A percentile compares a stretch with the other conserved stretches of the same genome.
Conservation (phyloP, 2,113 vertebrate genomes). For the Equus przewalskii region DNA sequence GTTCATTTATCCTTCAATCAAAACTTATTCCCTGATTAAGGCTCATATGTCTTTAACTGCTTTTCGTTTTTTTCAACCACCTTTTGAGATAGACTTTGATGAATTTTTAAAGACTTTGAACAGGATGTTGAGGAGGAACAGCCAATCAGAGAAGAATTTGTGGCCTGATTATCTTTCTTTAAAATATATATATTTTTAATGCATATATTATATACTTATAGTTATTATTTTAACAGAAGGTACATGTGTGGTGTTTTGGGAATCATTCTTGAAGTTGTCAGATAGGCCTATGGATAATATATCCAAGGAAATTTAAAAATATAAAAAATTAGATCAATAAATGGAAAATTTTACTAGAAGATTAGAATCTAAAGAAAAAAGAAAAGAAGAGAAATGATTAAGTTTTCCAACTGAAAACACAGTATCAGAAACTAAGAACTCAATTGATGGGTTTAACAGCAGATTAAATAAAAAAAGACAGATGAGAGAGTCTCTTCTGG, state of each 20-base stretch:
- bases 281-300: not conserved
- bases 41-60: not conserved
- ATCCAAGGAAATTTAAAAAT: not conserved
- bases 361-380: not conserved
- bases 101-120: not conserved
- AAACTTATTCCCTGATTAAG: not conserved
- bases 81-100: not conserved
- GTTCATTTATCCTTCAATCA: not conserved
- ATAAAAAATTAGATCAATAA: not conserved
- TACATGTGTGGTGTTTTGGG: fast-evolving
- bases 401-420: not conserved
- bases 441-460: not conserved
- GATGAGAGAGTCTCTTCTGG: too few species aligned
- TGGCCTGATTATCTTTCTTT: not conserved
- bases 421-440: not conserved
- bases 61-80: not conserved
- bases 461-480: not conserved
- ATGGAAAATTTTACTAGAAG: not conserved
- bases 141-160: not conserved
- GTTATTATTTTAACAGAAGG: not conserved
- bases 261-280: not conserved
- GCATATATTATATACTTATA: fast-evolving
- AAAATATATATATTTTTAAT: not conserved
- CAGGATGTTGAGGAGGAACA: not conserved
- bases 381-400: not conserved